Base-by-base conservation (phyloP, 2,888 invertebrate genomes). In the Cerastis rubricosa region DNA sequence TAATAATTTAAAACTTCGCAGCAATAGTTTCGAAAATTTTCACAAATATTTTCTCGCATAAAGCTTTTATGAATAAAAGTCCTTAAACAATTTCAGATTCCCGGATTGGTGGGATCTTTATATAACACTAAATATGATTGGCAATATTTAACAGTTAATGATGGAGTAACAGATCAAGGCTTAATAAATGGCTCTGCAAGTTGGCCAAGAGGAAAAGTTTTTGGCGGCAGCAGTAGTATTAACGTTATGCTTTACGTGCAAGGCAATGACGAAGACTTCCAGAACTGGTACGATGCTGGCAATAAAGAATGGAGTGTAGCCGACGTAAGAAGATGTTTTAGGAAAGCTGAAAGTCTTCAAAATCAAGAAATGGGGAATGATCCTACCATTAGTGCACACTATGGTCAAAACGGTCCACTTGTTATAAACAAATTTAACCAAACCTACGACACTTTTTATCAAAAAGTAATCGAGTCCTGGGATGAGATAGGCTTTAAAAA, bases 101-200 rank as follows among this genome's bases (percentile, higher is more conserved):
- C 93, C 6, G 78, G 75, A 7, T 69, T 91, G n/a, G 81, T 71
- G 61, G 45, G n/a, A 45, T n/a, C 70, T 0, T 49, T 93, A 22
- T 87, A 69, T 61, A 66, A 97, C 88, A 95, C 91, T 5, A 66
- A 89, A 88, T 93, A 98, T 73, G 98, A 98, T 91, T 99, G 98
- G 98, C 97, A 98, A 90, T 99, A 98, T 93, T 98, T 98, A 91
- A 98, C 98, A 0, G 98, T 98, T 88, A 98, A 98, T 0, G 97
- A 98, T 90, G 97, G 97, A 40, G 97, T 96, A 68, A 97, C 97
- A 1, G 98, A 98, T 91, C 94, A 98, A 88, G 98, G 98, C 97
- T 94, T 93, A 57, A 87, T 90, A 70, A 89, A 91, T 75, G 89
- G 91, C 74, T 74, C 90, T 63, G 91, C 94, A 22, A 87, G 83